These are phyloP conservation scores for Laterallus jamaicensis DNA, from an alignment of 2,113 vertebrate genomes.

Conservation along the genomic window DNA sequence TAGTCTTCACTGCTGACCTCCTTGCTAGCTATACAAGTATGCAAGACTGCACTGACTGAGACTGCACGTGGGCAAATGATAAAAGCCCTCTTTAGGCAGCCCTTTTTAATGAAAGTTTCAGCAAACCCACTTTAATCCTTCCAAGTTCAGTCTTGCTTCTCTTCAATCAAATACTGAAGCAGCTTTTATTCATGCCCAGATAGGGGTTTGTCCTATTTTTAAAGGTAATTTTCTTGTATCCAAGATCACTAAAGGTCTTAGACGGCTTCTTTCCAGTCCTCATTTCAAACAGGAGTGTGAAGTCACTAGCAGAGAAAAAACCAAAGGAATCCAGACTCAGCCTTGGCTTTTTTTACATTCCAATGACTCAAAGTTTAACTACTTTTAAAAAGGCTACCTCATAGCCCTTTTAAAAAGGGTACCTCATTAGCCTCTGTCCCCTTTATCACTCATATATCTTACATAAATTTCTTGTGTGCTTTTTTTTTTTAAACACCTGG, in stretches of 20 bases:
- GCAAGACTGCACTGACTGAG: not conserved
- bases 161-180: not conserved
- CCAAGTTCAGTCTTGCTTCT: not conserved
- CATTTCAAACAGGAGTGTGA: not conserved
- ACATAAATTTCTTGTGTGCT: not conserved
- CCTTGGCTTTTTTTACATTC: not conserved
- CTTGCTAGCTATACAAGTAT: not conserved
- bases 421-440: not conserved
- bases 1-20: not conserved
- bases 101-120: not conserved
- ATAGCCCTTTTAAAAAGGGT: not conserved
- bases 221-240: not conserved
- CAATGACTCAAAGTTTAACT: not conserved
- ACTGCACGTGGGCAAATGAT: not conserved
- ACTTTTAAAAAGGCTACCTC: not conserved
- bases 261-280: not conserved
- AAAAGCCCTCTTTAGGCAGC: not conserved
- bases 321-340: not conserved
- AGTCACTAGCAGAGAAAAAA: not conserved
- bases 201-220: not conserved
- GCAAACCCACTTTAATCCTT: not conserved
- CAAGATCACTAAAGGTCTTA: not conserved
- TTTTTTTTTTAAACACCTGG: not conserved
- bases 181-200: not conserved
- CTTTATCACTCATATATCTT: not conserved